Percentiles rank a stretch among this genome's conserved stretches.
These are phyloP conservation scores for Parascotia fuliginaria DNA, from an alignment of 2,888 invertebrate species.

Conservation along the genomic window DNA sequence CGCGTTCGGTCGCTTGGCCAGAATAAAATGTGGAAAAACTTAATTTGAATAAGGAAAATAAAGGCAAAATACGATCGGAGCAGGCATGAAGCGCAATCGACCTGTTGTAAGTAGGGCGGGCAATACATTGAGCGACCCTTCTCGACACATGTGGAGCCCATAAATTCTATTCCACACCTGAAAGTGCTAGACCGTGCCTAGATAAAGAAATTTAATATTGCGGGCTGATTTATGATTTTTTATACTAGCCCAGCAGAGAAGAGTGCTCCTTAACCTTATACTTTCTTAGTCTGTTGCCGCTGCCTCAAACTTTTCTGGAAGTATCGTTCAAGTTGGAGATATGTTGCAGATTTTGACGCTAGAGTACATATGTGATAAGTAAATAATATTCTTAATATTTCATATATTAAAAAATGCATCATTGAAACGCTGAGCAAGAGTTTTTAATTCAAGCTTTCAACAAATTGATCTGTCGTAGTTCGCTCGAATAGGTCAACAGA, in stretches of 20 bases:
- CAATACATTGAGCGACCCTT: slow-evolving; percentile 74
- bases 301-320: not conserved
- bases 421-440: too few species aligned
- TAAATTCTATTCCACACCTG: slow-evolving; percentile 78
- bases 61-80: slow-evolving; percentile 38
- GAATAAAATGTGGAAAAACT: not conserved
- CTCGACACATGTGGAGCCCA: slow-evolving; percentile 69
- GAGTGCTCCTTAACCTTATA: not conserved
- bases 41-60: slow-evolving; percentile 15
- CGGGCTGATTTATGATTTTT: slow-evolving; percentile 62
- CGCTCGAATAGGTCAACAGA: too few species aligned
- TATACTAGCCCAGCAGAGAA: slow-evolving; percentile 8
- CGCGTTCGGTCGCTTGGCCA: too few species aligned
- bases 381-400: too few species aligned
- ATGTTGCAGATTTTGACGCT: too few species aligned
- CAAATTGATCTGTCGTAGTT: too few species aligned
- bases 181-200: slow-evolving; percentile 72
- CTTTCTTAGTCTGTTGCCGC: not conserved
- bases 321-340: not conserved
- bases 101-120: slow-evolving; percentile 71
- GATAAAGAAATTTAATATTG: slow-evolving; percentile 77
- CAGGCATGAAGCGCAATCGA: slow-evolving; percentile 63
- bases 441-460: too few species aligned
- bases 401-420: too few species aligned
- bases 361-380: too few species aligned